phyloP scores from a whole-genome alignment of 2,888 invertebrate species.

The Ichneumon xanthorius region DNA sequence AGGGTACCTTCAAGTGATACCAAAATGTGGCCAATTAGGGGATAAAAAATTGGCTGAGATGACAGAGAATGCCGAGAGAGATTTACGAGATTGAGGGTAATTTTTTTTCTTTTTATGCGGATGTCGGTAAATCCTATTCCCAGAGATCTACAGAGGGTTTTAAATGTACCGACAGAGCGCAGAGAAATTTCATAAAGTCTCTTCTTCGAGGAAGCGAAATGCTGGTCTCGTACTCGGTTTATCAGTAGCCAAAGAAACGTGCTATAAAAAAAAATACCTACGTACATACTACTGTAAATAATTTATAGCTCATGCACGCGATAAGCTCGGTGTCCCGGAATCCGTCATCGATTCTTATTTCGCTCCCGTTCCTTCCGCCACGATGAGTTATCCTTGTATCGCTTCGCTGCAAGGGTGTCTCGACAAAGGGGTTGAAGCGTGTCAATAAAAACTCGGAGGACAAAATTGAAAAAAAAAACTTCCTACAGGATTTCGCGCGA shows the following conservation, averaged over 20 bases:
- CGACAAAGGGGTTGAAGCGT: conserved; percentile 43
- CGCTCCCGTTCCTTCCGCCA: conserved; percentile 32
- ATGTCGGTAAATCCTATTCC: too few species aligned
- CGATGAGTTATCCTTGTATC: conserved; percentile 20
- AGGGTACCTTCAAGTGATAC: too few species aligned
- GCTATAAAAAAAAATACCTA: background rate
- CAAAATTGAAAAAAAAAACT: conserved; percentile 17
- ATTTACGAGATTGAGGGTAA: too few species aligned
- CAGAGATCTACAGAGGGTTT: too few species aligned
- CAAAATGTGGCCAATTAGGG: too few species aligned
- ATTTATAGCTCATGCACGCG: background rate
- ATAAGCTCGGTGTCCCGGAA: conserved; percentile 41
- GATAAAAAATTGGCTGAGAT: too few species aligned
- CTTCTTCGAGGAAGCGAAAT: background rate
- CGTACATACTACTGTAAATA: conserved; percentile 9
- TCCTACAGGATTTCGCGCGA: conserved; percentile 12
- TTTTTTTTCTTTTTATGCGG: too few species aligned
- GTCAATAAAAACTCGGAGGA: conserved; percentile 6
- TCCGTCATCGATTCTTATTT: conserved; percentile 26
- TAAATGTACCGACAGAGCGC: too few species aligned
- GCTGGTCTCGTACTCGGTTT: background rate
- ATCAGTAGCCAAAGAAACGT: background rate
- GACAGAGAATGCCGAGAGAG: too few species aligned
- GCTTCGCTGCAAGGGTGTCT: background rate
- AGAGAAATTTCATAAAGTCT: background rate